Evolutionary conservation across 2,113 vertebrate species (phyloP), one percentile per base, ranked within the genome.

Genomic region (Tupaia tana): DNA sequence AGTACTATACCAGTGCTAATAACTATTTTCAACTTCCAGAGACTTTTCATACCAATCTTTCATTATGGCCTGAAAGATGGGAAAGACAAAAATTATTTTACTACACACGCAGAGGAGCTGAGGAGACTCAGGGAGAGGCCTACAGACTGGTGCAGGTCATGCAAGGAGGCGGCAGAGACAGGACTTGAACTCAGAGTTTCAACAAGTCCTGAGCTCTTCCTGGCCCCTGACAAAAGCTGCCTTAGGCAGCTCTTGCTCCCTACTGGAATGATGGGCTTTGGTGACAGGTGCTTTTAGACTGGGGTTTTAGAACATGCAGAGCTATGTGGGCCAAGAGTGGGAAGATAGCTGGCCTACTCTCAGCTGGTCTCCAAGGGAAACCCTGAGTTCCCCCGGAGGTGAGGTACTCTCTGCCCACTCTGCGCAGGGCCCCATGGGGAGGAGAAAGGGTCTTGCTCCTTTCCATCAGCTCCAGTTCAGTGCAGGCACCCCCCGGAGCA

Each of bases 231-330:
- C 29, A 86, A 86, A 25, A 89, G 81, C 25, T 75, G 52, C 14
- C 69, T 25, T 24, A 54, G 12, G n/a, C 75, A 83, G 91, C 80
- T 90, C 78, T 94, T 96, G 92, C 87, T 93, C 77, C 85, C 82
- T 96, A 85, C n/a, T 94, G 81, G 87, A 94, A 94, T 87, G 93
- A 84, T 6, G 18, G 93, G 86, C 95, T 97, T 96, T 89, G 82
- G 94, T 97, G 89, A 95, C 97, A 97, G 95, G 96, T 86, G 96
- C 93, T 83, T 96, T 96, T 95, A 89, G 95, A 83, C 91, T 97
- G 75, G 86, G 71, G 77, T 96, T 95, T 95, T 93, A 86, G 89
- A 95, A 70, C 61, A 20, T 83, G 86, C 86, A 54, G 58, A 85
- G 63, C 71, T 91, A 43, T 10, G 31, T 81, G 58, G 67, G 85